Percentiles rank a stretch among this genome's conserved stretches.
Conservation (phyloP, 2,888 invertebrate genomes). For the Scotopteryx bipunctaria region DNA sequence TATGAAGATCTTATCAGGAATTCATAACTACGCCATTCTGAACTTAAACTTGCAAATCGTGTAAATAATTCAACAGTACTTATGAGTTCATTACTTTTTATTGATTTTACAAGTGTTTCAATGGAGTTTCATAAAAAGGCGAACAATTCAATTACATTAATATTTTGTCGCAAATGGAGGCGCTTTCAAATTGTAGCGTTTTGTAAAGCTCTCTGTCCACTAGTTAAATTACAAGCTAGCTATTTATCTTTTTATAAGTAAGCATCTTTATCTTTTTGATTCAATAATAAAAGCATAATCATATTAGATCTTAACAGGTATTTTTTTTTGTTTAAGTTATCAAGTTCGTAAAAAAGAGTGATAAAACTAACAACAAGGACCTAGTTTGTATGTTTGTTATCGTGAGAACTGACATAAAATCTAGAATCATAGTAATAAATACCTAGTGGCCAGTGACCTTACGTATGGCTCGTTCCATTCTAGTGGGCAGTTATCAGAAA, state of each 20-base stretch:
- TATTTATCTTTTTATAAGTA: too few species aligned
- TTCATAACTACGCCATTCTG: slow-evolving; percentile 26
- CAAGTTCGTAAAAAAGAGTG: too few species aligned
- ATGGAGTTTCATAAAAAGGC: slow-evolving; percentile 19
- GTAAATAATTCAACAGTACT: slow-evolving; percentile 22
- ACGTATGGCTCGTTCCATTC: not conserved
- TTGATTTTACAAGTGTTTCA: slow-evolving; percentile 19
- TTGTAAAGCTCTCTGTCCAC: slow-evolving; percentile 5
- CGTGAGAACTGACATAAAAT: too few species aligned
- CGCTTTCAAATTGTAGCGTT: slow-evolving; percentile 1
- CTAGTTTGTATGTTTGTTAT: too few species aligned
- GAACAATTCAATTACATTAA: slow-evolving; percentile 18
- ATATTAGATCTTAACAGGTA: too few species aligned
- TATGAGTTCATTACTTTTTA: slow-evolving; percentile 19
- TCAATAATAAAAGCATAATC: too few species aligned
- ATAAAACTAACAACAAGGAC: too few species aligned
- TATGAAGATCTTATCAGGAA: slow-evolving; percentile 27
- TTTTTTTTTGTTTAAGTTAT: too few species aligned
- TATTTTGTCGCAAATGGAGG: slow-evolving; percentile 17
- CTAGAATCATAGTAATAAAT: too few species aligned
- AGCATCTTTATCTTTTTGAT: too few species aligned
- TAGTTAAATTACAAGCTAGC: not conserved
- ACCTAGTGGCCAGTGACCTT: too few species aligned
- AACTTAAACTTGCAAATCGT: slow-evolving; percentile 1
- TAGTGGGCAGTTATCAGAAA: slow-evolving; percentile 14